A percentile compares a stretch with the other conserved stretches of the same genome.
Evolutionary conservation across 2,888 invertebrate genomes (phyloP).

Genomic region (Abrostola tripartita): DNA sequence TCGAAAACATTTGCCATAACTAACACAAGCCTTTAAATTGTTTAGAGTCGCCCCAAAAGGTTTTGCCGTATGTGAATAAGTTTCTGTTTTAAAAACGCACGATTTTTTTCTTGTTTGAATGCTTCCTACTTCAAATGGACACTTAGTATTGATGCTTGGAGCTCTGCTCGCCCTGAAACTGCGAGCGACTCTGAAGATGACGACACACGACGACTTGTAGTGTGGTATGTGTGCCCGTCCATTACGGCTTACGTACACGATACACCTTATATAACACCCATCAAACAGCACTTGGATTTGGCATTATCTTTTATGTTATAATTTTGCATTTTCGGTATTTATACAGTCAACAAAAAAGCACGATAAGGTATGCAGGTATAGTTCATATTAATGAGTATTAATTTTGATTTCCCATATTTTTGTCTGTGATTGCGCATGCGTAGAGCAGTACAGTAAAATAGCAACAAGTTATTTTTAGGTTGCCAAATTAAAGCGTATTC

Average conservation of each 20-base stretch:
- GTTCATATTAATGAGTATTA: too few relatives aligned
- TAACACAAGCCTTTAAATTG: too few relatives aligned
- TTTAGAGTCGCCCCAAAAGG: too few relatives aligned
- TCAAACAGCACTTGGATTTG: background rate
- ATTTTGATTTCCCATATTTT: too few relatives aligned
- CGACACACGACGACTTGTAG: slow-evolving; percentile 23
- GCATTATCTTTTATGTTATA: background rate
- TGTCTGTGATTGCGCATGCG: too few relatives aligned
- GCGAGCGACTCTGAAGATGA: slow-evolving; percentile 39
- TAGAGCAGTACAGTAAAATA: too few relatives aligned
- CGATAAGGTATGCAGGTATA: too few relatives aligned
- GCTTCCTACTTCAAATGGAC: slow-evolving; percentile 43
- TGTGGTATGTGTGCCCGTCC: slow-evolving; percentile 34
- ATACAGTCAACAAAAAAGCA: too few relatives aligned
- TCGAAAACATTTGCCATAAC: too few relatives aligned
- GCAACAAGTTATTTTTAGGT: too few relatives aligned
- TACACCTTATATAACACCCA: background rate
- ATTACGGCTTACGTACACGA: slow-evolving; percentile 7
- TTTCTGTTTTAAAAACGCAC: slow-evolving; percentile 36
- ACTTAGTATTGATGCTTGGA: slow-evolving; percentile 48
- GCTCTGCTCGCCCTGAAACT: slow-evolving; percentile 22
- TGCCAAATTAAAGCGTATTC: too few relatives aligned
- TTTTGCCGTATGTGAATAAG: slow-evolving; percentile 4
- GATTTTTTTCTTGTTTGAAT: slow-evolving; percentile 45
- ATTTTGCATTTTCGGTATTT: too few relatives aligned